Evolutionary conservation across 1,140 invertebrate genomes (phyloP).

Genomic region (Zaprionus africanus): DNA sequence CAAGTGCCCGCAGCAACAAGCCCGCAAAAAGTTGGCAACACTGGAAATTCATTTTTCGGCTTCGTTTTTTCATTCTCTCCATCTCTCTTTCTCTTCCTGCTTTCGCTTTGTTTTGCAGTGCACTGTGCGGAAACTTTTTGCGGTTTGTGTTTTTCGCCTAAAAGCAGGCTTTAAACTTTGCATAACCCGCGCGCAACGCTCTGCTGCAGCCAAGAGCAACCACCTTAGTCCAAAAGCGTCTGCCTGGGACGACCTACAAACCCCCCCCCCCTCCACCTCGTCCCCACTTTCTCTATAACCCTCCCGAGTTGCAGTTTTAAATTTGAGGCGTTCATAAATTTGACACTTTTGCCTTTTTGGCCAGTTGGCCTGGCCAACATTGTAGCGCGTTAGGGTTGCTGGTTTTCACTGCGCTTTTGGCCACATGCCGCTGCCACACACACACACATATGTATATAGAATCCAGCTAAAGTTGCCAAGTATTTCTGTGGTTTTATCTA

Average conservation of each 20-base stretch:
- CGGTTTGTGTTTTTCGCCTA: slow-evolving; percentile 67
- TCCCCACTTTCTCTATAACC: not conserved
- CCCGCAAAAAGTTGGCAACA: slow-evolving; percentile 79
- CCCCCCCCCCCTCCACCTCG: too few relatives aligned
- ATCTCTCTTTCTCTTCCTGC: slow-evolving; percentile 16
- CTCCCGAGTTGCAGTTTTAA: slow-evolving; percentile 57
- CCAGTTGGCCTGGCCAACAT: slow-evolving; percentile 26
- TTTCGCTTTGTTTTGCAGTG: slow-evolving; percentile 32
- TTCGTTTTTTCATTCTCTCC: slow-evolving; percentile 20
- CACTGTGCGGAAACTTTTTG: slow-evolving; percentile 60
- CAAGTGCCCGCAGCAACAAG: slow-evolving; percentile 42
- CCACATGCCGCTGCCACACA: slow-evolving; percentile 29
- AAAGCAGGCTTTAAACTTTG: slow-evolving; percentile 74
- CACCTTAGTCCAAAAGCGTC: slow-evolving; percentile 1
- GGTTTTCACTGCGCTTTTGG: slow-evolving; percentile 45
- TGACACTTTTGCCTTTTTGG: slow-evolving; percentile 73
- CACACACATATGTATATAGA: slow-evolving; percentile 4
- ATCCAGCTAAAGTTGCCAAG: slow-evolving; percentile 59
- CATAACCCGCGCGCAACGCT: slow-evolving; percentile 30
- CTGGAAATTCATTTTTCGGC: slow-evolving; percentile 74
- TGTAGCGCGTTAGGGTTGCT: slow-evolving; percentile 13
- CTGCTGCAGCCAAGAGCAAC: slow-evolving; percentile 12
- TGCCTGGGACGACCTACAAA: slow-evolving; percentile 3
- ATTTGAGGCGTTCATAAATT: slow-evolving; percentile 82
- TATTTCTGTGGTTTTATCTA: slow-evolving; percentile 77